phyloP scores from a whole-genome alignment of 2,888 invertebrate genomes.

The Pimpla rufipes region DNA sequence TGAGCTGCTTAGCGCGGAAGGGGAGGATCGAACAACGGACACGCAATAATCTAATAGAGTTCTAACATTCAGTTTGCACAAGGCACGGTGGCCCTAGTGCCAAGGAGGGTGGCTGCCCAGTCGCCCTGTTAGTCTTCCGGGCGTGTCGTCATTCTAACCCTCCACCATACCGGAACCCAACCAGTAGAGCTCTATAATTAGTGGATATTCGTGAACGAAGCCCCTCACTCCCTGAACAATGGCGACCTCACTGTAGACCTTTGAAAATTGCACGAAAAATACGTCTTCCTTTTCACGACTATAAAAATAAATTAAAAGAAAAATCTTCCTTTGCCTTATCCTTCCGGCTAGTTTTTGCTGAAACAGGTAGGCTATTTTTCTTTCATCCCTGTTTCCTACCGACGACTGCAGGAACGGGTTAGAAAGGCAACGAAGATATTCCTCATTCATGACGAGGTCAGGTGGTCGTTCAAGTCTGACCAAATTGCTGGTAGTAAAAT shows the following conservation, averaged over 20 bases:
- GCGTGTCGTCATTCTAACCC: slow-evolving; percentile 43
- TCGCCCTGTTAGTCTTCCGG: slow-evolving; percentile 44
- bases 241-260: no score
- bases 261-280: not conserved
- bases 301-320: not conserved
- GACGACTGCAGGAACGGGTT: not conserved
- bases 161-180: slow-evolving; percentile 10
- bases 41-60: slow-evolving; percentile 47
- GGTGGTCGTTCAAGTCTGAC: slow-evolving; percentile 14
- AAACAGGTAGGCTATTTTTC: not conserved
- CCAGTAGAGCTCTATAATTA: slow-evolving; percentile 26
- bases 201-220: slow-evolving; percentile 28
- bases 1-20: not conserved
- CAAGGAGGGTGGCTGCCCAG: not conserved
- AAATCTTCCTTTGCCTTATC: not conserved
- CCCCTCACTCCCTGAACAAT: not conserved
- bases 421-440: slow-evolving; percentile 15
- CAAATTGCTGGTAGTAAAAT: slow-evolving; percentile 22
- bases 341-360: not conserved
- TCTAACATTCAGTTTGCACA: slow-evolving; percentile 42
- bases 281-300: not conserved
- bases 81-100: slow-evolving; percentile 8
- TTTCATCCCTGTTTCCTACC: not conserved
- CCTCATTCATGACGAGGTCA: slow-evolving; percentile 8
- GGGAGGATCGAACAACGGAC: slow-evolving; percentile 31